Base-by-base conservation (phyloP, 2,113 vertebrate genomes). In the Sinocyclocheilus grahami region DNA sequence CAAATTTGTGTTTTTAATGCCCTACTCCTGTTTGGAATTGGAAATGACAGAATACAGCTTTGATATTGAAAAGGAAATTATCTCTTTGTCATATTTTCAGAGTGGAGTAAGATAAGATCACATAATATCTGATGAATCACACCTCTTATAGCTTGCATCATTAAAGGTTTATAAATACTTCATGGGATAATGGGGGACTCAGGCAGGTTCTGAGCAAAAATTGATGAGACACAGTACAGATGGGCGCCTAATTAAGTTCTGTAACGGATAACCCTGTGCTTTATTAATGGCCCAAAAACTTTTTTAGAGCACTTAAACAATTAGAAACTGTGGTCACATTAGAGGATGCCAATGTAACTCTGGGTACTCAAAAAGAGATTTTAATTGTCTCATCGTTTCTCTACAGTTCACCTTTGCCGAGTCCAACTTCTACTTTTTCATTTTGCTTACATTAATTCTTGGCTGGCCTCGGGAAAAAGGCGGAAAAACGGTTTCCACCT, bases 131-230 rank as follows among this genome's bases (percentile, higher is more conserved):
- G 81, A 87, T 85, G 71, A 85, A 87, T 82, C 24, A 30, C n/a
- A 55, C 69, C 60, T 62, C 55, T 48, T 79, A 83, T 87, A 58
- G 86, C 71, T 37, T 87, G 76, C 90, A 89, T 90, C 84, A 90
- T 92, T 90, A 86, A 87, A 85, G 84, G 62, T 86, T 90, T 87
- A 92, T 92, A 85, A 90, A 91, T 89, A 88, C 84, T 85, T 89
- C 78, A 92, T 88, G 27, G 67, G 69, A 46, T 48, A 82, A 84
- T 78, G 62, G 37, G 65, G 75, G 87, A 88, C 60, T 88, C 75
- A 62, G 80, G 85, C 82, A 79, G 78, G 82, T 78, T 37, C 79
- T 80, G 33, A 86, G 85, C 53, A 90, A 90, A 90, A 90, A 91
- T 92, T 90, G 62, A 92, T 90, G 88, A 90, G 63, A 79, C 76